phyloP scores from a whole-genome alignment of 2,113 vertebrate species.

The Pterocles burchelli region DNA sequence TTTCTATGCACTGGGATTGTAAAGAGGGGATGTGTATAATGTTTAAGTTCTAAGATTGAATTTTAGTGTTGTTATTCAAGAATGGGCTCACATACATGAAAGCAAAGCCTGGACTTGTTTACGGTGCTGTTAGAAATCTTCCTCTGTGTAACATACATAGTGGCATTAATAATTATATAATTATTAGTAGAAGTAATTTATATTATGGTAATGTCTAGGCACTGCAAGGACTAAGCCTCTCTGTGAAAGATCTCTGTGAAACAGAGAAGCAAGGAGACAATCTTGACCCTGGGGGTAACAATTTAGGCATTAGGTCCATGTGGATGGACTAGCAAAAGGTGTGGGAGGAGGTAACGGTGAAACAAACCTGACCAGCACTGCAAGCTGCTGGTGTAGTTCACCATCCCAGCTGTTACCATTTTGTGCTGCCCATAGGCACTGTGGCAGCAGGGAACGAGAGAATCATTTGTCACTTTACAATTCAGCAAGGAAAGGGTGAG shows the following conservation, averaged over 20 bases:
- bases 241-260: background rate
- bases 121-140: background rate
- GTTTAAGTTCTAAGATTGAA: background rate
- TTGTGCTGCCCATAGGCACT: background rate
- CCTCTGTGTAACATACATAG: accelerated
- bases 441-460: background rate
- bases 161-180: background rate
- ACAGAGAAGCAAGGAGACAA: background rate
- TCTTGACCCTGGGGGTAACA: background rate
- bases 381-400: background rate
- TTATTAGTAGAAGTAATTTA: background rate
- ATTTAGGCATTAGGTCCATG: background rate
- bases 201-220: background rate
- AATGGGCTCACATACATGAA: background rate
- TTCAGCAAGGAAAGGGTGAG: background rate
- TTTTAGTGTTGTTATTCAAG: background rate
- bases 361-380: background rate
- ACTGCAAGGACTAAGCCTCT: background rate
- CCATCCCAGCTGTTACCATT: no score
- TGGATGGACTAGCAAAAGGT: background rate
- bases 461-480: background rate
- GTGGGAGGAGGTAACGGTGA: background rate
- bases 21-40: background rate
- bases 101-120: background rate
- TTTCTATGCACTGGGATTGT: background rate